phyloP scores from a whole-genome alignment of 1,140 invertebrate genomes.

The Magallana gigas region DNA sequence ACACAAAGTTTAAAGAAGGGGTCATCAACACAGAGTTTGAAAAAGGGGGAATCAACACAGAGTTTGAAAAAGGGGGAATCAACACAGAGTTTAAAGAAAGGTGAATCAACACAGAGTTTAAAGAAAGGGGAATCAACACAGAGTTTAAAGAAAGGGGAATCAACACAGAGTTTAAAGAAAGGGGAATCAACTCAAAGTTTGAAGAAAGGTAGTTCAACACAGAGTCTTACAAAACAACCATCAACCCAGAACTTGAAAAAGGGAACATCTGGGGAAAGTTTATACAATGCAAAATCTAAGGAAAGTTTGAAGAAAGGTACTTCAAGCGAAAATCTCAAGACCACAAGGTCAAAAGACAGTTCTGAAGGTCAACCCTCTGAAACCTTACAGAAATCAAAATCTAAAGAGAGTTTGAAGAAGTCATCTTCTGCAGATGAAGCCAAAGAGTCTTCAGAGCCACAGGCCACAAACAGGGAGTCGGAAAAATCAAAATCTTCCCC shows the following conservation, averaged over 20 bases:
- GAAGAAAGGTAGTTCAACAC: slow-evolving; percentile 27
- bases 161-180: slow-evolving; percentile 41
- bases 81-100: slow-evolving; percentile 42
- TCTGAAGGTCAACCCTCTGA: slow-evolving; percentile 31
- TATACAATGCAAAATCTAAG: slow-evolving; percentile 11
- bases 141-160: slow-evolving; percentile 42
- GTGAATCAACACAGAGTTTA: neutral
- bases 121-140: slow-evolving; percentile 33
- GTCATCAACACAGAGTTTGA: slow-evolving; percentile 47
- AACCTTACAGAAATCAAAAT: slow-evolving; percentile 39
- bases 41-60: neutral
- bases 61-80: neutral
- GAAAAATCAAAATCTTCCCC: neutral
- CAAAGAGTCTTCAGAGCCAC: neutral
- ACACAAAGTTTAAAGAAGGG: slow-evolving; percentile 35
- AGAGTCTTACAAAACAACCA: slow-evolving; percentile 42
- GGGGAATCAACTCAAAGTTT: slow-evolving; percentile 11
- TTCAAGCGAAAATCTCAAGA: slow-evolving; percentile 24
- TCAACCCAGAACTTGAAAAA: slow-evolving; percentile 33
- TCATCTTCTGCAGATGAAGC: neutral
- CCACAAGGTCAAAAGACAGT: slow-evolving; percentile 13
- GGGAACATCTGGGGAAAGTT: slow-evolving; percentile 37
- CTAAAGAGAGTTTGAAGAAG: slow-evolving; percentile 41
- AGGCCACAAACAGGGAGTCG: neutral
- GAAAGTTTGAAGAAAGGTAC: neutral